Conservation (phyloP, 2,888 invertebrate genomes). For the Acronicta alni region DNA sequence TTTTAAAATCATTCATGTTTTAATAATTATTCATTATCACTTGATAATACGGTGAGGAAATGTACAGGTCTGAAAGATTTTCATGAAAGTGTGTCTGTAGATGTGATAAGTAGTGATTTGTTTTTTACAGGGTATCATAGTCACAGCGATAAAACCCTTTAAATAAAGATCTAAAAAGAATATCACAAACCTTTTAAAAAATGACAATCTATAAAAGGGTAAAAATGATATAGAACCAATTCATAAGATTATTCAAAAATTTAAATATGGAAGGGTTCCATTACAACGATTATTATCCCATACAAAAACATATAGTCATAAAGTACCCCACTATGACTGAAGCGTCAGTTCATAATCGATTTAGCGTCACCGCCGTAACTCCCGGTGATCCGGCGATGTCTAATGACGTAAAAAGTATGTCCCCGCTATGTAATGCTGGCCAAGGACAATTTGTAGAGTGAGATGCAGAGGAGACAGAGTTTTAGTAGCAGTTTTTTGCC, state of each 20-base stretch:
- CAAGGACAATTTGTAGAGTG: constrained; percentile 71
- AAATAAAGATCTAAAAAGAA: too few relatives aligned
- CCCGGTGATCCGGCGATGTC: constrained; percentile 81
- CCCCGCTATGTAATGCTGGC: constrained; percentile 78
- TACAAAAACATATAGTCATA: constrained; percentile 45
- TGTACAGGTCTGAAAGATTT: too few relatives aligned
- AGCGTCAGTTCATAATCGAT: constrained; percentile 78
- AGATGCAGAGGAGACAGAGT: constrained; percentile 53
- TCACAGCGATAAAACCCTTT: too few relatives aligned
- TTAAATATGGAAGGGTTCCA: constrained; percentile 21
- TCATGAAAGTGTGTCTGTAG: too few relatives aligned
- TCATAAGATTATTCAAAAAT: not conserved
- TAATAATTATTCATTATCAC: too few relatives aligned
- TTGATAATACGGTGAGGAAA: too few relatives aligned
- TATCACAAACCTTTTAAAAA: too few relatives aligned
- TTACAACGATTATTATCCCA: constrained; percentile 37
- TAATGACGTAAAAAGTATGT: constrained; percentile 89
- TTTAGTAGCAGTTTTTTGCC: constrained; percentile 21
- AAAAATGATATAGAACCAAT: not conserved
- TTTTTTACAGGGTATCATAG: too few relatives aligned
- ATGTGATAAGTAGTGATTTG: too few relatives aligned
- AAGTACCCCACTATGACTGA: constrained; percentile 55
- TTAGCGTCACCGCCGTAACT: constrained; percentile 75
- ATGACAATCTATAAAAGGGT: not conserved
- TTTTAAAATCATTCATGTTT: too few relatives aligned